These are phyloP conservation scores for Salvelinus alpinus DNA, from an alignment of 2,113 vertebrate species.

Conservation along the genomic window DNA sequence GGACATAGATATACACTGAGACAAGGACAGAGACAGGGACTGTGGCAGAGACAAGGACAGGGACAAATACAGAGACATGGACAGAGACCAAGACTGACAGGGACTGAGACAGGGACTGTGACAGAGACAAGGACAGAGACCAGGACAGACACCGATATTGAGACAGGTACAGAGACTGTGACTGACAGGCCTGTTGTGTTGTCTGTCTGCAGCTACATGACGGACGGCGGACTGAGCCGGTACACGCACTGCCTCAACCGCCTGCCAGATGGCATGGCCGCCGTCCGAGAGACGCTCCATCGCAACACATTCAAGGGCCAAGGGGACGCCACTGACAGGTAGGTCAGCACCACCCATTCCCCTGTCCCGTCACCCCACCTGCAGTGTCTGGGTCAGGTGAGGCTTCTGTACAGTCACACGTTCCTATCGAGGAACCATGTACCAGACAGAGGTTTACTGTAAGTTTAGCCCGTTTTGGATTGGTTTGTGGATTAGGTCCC, in stretches of 20 bases:
- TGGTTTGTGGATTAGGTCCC: background rate
- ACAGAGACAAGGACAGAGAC: no score
- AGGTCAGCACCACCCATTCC: constrained; percentile 11
- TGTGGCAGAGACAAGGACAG: no score
- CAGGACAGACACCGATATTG: background rate
- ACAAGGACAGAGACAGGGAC: no score
- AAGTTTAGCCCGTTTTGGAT: background rate
- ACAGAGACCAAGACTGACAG: no score
- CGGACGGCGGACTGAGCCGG: constrained; percentile 90
- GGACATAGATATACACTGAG: background rate
- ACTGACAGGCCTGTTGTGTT: background rate
- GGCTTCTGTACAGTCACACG: background rate
- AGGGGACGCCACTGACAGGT: constrained; percentile 96
- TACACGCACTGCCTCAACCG: constrained; percentile 90
- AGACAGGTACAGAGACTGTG: background rate
- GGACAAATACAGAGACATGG: no score
- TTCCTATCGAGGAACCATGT: background rate
- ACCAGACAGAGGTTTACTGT: background rate
- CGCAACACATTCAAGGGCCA: constrained; percentile 83
- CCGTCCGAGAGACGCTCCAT: constrained; percentile 87
- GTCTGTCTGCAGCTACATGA: constrained; percentile 86
- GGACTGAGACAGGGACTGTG: no score
- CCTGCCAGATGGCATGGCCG: constrained; percentile 80
- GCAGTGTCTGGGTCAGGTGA: background rate
- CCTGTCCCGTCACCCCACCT: background rate